Evolutionary conservation across 92 coral and sea anemone genomes (phyloP), one percentile per base, ranked within the genome.

Genomic region (Porites cylindrica): DNA sequence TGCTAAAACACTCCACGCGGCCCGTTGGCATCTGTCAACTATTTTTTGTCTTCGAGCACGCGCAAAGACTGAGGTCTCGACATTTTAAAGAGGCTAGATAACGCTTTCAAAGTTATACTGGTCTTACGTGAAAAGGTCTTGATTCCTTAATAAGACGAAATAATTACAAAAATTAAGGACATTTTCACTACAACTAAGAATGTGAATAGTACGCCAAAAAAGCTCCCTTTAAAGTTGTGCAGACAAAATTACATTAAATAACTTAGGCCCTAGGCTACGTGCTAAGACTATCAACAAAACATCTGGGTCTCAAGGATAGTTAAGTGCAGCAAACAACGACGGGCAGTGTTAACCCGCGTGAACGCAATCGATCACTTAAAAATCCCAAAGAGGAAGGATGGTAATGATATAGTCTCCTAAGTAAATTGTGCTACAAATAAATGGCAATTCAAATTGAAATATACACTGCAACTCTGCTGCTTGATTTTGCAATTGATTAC

Each of bases 361-460:
- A 2, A 11, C 4, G 61, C 14, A 10, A 56, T 56, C 61, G 61
- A 10, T 56, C 61, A 10, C 61, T 56, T 14, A 14, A 56, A 56
- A 56, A 56, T 56, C 11, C 61, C 61, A 10, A 1, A 56, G 60
- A 54, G 61, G 16, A 56, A 56, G 16, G 61, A 56, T 10, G 4
- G 61, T 10, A 56, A 10, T 56, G 11, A 10, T 56, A 14, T 56
- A 10, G 13, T 10, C 61, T n/a, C 1, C 38, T 50, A 38, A 5
- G 61, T 3, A 32, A 23, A 79, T 7, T n/a, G 61, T 19, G 29
- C 24, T 78, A 47, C 20, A 53, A 63, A 58, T 3, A 77, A 14
- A 59, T 26, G 32, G 61, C 19, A 79, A 79, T 79, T 79, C 43
- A 63, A 79, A 78, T 78, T 62, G 71, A 63, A 78, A 50, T 79